Percentiles rank a stretch among this genome's conserved stretches.
Evolutionary conservation across 2,113 vertebrate species (phyloP).

Genomic region (Catharus minimus): DNA sequence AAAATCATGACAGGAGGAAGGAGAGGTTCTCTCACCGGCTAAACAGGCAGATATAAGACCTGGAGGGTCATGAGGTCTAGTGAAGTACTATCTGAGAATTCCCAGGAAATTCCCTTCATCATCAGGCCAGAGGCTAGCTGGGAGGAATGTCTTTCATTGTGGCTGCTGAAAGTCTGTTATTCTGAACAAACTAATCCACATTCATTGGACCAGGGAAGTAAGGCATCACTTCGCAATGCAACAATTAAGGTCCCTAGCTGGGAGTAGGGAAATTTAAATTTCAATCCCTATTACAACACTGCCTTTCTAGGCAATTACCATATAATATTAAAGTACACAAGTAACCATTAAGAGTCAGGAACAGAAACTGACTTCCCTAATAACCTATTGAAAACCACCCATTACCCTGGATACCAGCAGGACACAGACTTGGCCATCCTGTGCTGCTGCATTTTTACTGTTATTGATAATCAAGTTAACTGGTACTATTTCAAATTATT

Average conservation of each 20-base stretch:
- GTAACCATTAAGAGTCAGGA: neutral
- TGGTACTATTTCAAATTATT: conserved; percentile 17
- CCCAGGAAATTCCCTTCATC: neutral
- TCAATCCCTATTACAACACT: conserved; percentile 13
- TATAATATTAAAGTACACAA: conserved; percentile 15
- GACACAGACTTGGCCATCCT: conserved; percentile 15
- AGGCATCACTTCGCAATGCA: conserved; percentile 21
- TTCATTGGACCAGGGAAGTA: neutral
- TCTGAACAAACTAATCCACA: conserved; percentile 16
- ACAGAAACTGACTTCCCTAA: conserved; percentile 24
- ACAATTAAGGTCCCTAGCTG: conserved; percentile 12
- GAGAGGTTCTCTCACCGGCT: neutral
- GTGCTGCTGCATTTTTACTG: conserved; percentile 51
- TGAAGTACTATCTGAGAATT: neutral
- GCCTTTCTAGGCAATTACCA: conserved; percentile 4
- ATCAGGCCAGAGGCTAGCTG: conserved; percentile 5
- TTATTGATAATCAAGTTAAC: conserved; percentile 34
- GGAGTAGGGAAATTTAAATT: conserved; percentile 16
- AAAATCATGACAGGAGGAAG: neutral
- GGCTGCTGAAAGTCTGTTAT: conserved; percentile 18
- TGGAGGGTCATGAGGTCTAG: neutral
- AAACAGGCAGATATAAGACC: neutral
- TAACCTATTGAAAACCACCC: conserved; percentile 3
- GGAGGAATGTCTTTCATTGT: conserved; percentile 3
- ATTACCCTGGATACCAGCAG: conserved; percentile 15